A percentile compares a stretch with the other conserved stretches of the same genome.
These are phyloP conservation scores for Lophotriccus pileatus DNA, from an alignment of 2,797 vertebrate species.

Conservation along the genomic window DNA sequence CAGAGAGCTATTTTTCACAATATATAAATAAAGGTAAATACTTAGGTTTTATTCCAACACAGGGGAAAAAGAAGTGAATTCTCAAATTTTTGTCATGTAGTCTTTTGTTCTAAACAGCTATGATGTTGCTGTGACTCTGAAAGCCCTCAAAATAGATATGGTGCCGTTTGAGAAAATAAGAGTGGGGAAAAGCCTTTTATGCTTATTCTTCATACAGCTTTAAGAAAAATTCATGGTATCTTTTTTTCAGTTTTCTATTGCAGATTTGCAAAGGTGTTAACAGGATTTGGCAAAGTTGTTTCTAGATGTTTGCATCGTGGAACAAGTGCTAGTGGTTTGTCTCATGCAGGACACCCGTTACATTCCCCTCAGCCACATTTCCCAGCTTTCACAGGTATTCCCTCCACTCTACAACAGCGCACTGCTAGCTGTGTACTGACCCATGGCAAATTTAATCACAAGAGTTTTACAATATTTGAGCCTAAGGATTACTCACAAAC, in stretches of 20 bases:
- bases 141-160: neutral
- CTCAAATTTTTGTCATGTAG: neutral
- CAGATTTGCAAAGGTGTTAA: neutral
- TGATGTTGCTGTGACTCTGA: neutral
- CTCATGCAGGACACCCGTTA: neutral
- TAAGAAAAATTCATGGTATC: neutral
- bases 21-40: neutral
- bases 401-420: neutral
- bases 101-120: neutral
- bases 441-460: neutral
- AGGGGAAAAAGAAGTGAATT: neutral
- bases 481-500: neutral
- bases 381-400: neutral
- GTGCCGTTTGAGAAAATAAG: neutral
- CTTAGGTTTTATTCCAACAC: neutral
- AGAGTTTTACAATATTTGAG: neutral
- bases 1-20: neutral
- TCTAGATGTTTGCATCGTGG: neutral
- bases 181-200: neutral
- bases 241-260: neutral
- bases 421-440: neutral
- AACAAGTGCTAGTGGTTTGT: neutral
- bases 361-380: rapidly evolving
- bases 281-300: neutral
- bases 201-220: neutral